Evolutionary conservation across 2,113 vertebrate genomes (phyloP).

Genomic region (Phalacrocorax aristotelis): DNA sequence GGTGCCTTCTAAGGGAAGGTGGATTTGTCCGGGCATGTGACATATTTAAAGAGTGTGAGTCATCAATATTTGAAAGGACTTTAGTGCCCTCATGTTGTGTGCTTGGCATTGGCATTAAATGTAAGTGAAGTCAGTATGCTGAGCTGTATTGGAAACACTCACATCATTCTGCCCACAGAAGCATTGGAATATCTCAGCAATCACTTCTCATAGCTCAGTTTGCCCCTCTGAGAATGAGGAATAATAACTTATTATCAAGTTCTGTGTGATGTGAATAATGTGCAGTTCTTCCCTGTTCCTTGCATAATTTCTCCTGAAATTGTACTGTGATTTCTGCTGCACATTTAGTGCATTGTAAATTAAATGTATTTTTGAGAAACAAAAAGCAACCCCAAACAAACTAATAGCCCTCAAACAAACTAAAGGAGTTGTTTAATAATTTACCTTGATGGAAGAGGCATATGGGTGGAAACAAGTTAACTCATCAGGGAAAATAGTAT

Average conservation of each 20-base stretch:
- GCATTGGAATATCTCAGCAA: neutral
- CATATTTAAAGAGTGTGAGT: conserved; percentile 43
- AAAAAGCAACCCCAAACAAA: neutral
- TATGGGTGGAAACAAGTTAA: neutral
- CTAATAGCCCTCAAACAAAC: neutral
- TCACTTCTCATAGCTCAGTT: neutral
- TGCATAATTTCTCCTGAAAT: conserved; percentile 38
- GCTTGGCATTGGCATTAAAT: neutral
- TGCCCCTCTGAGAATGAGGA: neutral
- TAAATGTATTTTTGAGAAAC: neutral
- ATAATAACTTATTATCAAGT: conserved; percentile 44
- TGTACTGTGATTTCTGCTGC: conserved; percentile 25
- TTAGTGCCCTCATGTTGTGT: neutral
- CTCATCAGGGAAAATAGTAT: neutral
- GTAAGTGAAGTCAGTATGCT: conserved; percentile 1
- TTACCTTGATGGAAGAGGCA: neutral
- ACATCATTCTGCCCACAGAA: neutral
- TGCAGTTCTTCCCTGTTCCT: neutral
- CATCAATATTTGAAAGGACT: conserved; percentile 44
- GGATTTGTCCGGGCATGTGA: conserved; percentile 30
- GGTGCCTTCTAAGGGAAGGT: conserved; percentile 44
- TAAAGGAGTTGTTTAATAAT: neutral
- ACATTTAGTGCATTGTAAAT: conserved; percentile 4
- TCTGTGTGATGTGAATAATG: conserved; percentile 1
- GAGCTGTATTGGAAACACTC: conserved; percentile 28